Evolutionary conservation across 2,797 vertebrate genomes (phyloP), one percentile per base, ranked within the genome.

Genomic region (Arnoldichthys spilopterus): DNA sequence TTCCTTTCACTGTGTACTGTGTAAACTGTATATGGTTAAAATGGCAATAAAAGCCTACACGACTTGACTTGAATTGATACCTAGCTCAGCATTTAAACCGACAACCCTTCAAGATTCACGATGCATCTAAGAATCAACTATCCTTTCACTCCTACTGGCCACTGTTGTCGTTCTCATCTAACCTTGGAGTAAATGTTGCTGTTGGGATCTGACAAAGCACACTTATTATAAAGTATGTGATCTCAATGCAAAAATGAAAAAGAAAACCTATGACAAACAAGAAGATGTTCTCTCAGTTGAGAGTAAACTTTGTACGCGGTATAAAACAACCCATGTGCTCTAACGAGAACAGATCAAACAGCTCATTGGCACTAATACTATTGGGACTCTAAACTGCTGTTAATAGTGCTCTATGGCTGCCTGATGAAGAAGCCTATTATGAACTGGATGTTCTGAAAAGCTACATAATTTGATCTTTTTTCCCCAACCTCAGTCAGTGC

Each of bases 371-470:
- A 45, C 67, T 62, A 67, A 47, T 22, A n/a, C 54, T 59, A 3
- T 22, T 49, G 62, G 72, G 47, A 71, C 67, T 53, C 72, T 51
- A 71, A 69, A 79, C 56, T 76, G 72, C 66, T 63, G 67, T 74
- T 53, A 67, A 45, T 43, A 68, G 73, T 69, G 34, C 87, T 87
- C 87, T 90, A 89, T 90, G 89, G 88, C 91, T 91, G 90, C 86
- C 92, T 89, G 89, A 91, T 92, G 90, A 93, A 86, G 91, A 90
- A 88, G 88, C 87, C 88, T 92, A 92, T 92, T 92, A 87, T 90
- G 91, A 86, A 90, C 90, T 92, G 90, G 76, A 43, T 84, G 89
- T 73, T 89, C 89, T 88, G 87, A 86, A 89, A 92, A 92, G 91
- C 87, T 88, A 92, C 90, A 91, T 90, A 86, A 90, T 86, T 86